Evolutionary conservation across 2,113 vertebrate genomes (phyloP), one percentile per base, ranked within the genome.

Genomic region (Echinops telfairi): DNA sequence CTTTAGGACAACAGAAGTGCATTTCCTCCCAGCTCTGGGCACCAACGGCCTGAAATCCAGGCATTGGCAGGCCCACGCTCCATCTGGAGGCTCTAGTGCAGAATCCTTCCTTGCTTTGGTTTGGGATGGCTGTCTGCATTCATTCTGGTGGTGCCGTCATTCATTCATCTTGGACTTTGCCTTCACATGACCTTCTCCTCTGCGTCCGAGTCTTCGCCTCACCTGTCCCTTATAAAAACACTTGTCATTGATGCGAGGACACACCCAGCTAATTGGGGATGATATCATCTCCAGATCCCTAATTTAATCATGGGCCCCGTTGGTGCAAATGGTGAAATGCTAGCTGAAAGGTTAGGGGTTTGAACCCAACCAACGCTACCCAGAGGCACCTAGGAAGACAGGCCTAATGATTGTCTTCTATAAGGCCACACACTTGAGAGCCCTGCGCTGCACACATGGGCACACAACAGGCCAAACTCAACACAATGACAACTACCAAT

Each of bases 231-330:
- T 68, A 58, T 5, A 78, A 88, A 58, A 83, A 88, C 27, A 90
- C n/a, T 86, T 29, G 3, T 68, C n/a, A 60, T 20, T 90, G 70
- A 47, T 36, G 86, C 83, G 90, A 83, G 57, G 80, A 27, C 23
- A 53, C 20, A 68, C 76, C 29, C 53, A n/a, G n/a, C 47, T 87
- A 94, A 94, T 91, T 70, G n/a, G 85, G 94, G 40, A 73, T 93
- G 86, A 78, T 87, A 47, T 96, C 31, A 71, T 91, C 29, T 85
- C 47, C 75, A n/a, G 27, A 76, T 87, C 9, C 33, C 90, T 90
- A 88, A 77, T 15, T 77, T 43, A 77, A 53, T 95, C 82, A 76
- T 2, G 16, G n/a, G 31, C 70, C 17, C 6, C 0, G n/a, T n/a
- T 71, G 70, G 16, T 19, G n/a, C 31, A 71, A 33, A 71, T 71